Conservation (phyloP, 2,113 vertebrate genomes). For the Seriola quinqueradiata region DNA sequence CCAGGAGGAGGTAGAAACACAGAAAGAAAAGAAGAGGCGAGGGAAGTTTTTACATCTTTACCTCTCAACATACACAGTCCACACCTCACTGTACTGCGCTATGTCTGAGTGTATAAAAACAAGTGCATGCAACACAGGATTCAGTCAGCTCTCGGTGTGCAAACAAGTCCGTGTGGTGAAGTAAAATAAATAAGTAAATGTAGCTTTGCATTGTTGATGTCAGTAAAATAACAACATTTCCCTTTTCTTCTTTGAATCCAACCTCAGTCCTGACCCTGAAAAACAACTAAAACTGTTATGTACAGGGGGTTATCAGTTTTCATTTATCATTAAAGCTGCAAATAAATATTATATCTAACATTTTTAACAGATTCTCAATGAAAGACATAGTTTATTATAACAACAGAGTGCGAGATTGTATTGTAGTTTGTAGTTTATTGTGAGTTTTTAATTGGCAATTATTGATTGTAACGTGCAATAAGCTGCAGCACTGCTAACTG, state of each 20-base stretch:
- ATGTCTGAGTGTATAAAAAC: not conserved
- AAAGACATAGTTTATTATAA: not conserved
- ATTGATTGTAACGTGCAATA: not conserved
- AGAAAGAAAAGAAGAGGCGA: not conserved
- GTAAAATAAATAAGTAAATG: not conserved
- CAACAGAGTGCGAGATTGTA: not conserved
- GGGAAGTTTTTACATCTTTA: not conserved
- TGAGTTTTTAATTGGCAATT: not conserved
- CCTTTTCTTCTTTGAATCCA: not conserved
- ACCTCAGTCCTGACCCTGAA: not conserved
- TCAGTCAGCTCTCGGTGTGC: not conserved
- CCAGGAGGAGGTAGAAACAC: not conserved
- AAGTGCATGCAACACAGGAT: not conserved
- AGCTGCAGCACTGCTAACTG: not conserved
- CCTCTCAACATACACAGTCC: not conserved
- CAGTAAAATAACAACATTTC: slow-evolving; percentile 47
- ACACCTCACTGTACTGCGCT: not conserved
- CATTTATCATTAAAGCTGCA: not conserved
- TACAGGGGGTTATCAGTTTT: not conserved
- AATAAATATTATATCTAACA: no score
- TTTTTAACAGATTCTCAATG: no score
- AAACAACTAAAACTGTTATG: not conserved
- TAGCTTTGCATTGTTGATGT: slow-evolving; percentile 27
- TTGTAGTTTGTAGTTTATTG: not conserved
- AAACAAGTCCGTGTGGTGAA: slow-evolving; percentile 30